A percentile compares a stretch with the other conserved stretches of the same genome.
phyloP scores from a whole-genome alignment of 2,888 invertebrate species.

The Aporophyla lueneburgensis region DNA sequence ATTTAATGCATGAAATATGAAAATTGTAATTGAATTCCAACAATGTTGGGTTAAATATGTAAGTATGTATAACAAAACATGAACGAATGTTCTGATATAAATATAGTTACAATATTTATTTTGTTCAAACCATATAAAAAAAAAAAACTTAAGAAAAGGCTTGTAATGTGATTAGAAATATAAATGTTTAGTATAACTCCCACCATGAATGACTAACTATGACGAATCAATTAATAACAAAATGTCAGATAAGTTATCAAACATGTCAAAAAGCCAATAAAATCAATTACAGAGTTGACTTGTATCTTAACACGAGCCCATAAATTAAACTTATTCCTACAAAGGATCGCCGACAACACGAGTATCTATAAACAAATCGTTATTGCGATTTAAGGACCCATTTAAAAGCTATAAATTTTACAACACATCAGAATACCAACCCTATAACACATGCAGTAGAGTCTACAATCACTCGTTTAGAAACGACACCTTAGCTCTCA shows the following conservation, averaged over 20 bases:
- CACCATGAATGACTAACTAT: conserved; percentile 40
- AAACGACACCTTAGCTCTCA: conserved; percentile 79
- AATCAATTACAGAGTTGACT: conserved; percentile 71
- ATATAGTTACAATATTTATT: neutral
- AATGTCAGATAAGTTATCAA: conserved; percentile 62
- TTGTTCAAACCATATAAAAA: neutral
- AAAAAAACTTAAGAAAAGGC: too few relatives aligned
- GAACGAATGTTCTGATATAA: neutral
- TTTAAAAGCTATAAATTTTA: conserved; percentile 89
- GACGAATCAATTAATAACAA: conserved; percentile 54
- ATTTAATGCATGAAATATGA: neutral
- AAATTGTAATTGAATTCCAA: neutral
- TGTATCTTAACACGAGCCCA: conserved; percentile 70
- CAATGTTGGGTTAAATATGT: neutral
- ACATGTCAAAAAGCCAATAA: conserved; percentile 74
- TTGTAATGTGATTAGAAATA: neutral
- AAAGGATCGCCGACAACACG: conserved; percentile 80
- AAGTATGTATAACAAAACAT: too few relatives aligned
- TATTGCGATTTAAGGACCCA: conserved; percentile 90
- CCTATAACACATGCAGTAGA: conserved; percentile 64
- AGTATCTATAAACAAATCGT: conserved; percentile 89
- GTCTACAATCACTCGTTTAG: conserved; percentile 69
- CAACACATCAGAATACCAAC: conserved; percentile 66
- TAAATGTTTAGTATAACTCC: neutral
- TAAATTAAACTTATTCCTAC: conserved; percentile 81